Base-by-base conservation (phyloP, 2,113 vertebrate species). In the Trematomus loennbergii region DNA sequence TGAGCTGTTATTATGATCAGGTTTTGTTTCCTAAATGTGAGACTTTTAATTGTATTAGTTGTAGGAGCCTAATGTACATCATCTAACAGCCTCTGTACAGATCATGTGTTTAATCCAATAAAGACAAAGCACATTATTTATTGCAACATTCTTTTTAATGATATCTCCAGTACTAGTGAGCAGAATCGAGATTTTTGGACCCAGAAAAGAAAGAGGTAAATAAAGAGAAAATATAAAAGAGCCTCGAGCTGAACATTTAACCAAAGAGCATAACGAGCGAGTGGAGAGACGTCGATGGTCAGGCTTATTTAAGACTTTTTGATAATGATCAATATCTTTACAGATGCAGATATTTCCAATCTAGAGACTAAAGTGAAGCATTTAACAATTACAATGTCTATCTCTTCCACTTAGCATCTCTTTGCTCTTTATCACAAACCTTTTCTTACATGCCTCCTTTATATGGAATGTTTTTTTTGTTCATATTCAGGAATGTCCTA, bases 141-240 rank as follows among this genome's bases (percentile, higher is more conserved):
- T 93, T 94, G 92, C 92, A 92, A 93, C 87, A 40, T 40, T 52
- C 86, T 89, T 88, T 92, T 94, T 93, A 92, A 92, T 95, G 87
- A 91, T 61, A 82, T 88, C 78, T 93, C 90, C 90, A 90, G 79
- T 81, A 92, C 82, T 90, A 75, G 88, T 90, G 91, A 94, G 78
- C 77, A 87, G 69, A 88, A 83, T 40, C 73, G 53, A 49, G 75
- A 90, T 78, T 90, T 88, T 75, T 92, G 85, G 75, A 92, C 87
- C 88, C 89, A 70, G 77, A 75, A 40, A 79, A 53, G 1, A 50
- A 60, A 63, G 62, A 76, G 65, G 77, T 80, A 77, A 87, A 78
- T 57, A 68, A 63, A 79, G 48, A 69, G 70, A 86, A 64, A 9
- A 61, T 60, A 78, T 67, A 81, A 82, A 86, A 86, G 73, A 78